Evolutionary conservation across 2,113 vertebrate genomes (phyloP).

Genomic region (Tor tambroides): DNA sequence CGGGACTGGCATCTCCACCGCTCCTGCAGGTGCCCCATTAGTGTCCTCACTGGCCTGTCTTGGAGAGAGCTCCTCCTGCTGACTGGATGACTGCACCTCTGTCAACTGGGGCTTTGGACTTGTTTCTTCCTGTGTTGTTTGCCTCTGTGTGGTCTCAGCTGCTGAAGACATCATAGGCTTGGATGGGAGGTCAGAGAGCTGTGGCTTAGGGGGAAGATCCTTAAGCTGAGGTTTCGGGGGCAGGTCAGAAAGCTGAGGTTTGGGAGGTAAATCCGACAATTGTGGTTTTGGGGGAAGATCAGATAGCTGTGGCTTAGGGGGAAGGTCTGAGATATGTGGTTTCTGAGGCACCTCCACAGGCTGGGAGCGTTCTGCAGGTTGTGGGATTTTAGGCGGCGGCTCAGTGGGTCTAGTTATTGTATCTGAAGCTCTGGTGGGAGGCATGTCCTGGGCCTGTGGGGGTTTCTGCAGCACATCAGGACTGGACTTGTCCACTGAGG

Average conservation of each 20-base stretch:
- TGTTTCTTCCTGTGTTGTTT: conserved; percentile 69
- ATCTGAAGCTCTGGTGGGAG: conserved; percentile 31
- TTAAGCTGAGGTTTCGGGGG: conserved; percentile 87
- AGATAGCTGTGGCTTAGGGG: conserved; percentile 81
- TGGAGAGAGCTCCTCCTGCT: conserved; percentile 76
- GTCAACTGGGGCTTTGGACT: conserved; percentile 74
- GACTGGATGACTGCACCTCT: conserved; percentile 76
- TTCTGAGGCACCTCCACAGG: conserved; percentile 80
- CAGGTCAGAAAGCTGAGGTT: conserved; percentile 85
- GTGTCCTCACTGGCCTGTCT: conserved; percentile 83
- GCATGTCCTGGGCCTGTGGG: conserved; percentile 37
- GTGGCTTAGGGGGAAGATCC: conserved; percentile 87
- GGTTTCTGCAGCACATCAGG: conserved; percentile 76
- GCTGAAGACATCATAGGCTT: conserved; percentile 66
- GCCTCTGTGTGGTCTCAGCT: conserved; percentile 74
- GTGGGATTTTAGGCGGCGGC: conserved; percentile 79
- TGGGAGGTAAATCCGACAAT: conserved; percentile 85
- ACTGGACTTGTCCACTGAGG: conserved; percentile 85
- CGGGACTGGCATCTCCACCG: conserved; percentile 84
- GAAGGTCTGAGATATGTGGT: conserved; percentile 76
- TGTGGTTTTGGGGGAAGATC: conserved; percentile 88
- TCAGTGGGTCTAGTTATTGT: conserved; percentile 60
- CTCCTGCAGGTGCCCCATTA: conserved; percentile 74
- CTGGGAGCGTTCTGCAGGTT: conserved; percentile 80
- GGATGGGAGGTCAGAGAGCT: conserved; percentile 78